These are phyloP conservation scores for Argyrosomus regius DNA, from an alignment of 2,797 vertebrate genomes.

Conservation along the genomic window DNA sequence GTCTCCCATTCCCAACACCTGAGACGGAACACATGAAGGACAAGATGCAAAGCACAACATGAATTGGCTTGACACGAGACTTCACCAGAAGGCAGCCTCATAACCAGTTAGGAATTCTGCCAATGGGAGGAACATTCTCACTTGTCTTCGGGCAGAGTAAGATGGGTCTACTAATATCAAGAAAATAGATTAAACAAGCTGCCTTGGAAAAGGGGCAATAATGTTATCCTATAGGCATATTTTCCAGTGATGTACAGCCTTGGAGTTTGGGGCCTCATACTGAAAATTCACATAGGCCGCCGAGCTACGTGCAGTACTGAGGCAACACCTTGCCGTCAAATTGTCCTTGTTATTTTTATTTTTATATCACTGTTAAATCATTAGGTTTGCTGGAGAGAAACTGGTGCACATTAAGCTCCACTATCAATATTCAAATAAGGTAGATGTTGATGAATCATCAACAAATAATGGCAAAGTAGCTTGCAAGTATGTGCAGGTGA, in stretches of 20 bases:
- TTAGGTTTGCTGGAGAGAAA: background rate
- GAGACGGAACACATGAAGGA: constrained; percentile 37
- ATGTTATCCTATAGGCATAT: background rate
- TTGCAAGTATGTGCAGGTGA: background rate
- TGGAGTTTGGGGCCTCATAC: background rate
- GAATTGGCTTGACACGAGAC: background rate
- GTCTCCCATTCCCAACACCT: constrained; percentile 95
- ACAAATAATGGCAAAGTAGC: background rate
- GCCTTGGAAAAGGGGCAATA: background rate
- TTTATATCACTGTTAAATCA: background rate
- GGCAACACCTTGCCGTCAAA: background rate
- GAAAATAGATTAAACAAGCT: constrained; percentile 1
- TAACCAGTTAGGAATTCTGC: background rate
- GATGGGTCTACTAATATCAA: background rate
- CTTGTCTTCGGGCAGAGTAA: background rate
- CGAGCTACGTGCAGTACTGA: background rate
- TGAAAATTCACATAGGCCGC: background rate
- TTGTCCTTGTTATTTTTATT: constrained; percentile 11
- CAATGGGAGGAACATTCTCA: background rate
- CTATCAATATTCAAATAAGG: too few relatives aligned
- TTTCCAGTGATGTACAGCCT: background rate
- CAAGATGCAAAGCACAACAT: background rate
- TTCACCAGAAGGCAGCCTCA: background rate
- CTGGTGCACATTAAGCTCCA: background rate
- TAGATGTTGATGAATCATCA: background rate